These are phyloP conservation scores for Ornithoptera priamus DNA, from an alignment of 2,888 invertebrate genomes.

Conservation along the genomic window DNA sequence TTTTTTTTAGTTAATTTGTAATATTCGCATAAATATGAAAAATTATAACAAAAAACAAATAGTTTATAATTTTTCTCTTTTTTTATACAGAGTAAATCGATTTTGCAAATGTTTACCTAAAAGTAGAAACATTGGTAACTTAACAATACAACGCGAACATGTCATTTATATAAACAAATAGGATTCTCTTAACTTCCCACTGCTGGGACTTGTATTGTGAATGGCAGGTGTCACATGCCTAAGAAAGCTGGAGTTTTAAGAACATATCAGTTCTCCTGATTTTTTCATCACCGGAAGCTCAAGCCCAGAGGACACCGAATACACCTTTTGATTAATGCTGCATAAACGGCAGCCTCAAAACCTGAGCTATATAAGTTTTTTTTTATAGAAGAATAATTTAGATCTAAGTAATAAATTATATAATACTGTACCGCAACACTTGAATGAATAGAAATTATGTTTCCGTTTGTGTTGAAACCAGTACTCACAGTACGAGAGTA, in stretches of 20 bases:
- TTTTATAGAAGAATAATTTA: not conserved
- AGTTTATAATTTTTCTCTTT: not conserved
- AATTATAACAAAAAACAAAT: not conserved
- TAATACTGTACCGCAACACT: constrained; percentile 22
- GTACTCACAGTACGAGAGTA: not conserved
- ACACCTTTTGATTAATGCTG: too few species aligned
- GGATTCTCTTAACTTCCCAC: too few species aligned
- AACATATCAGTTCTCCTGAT: too few species aligned
- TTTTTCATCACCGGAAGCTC: too few species aligned
- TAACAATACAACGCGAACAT: constrained; percentile 2
- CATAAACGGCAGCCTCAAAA: too few species aligned
- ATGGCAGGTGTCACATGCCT: too few species aligned
- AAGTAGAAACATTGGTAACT: not conserved
- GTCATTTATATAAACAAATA: not conserved
- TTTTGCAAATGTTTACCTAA: not conserved
- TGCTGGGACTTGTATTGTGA: too few species aligned
- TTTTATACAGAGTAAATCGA: not conserved
- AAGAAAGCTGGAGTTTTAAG: too few species aligned
- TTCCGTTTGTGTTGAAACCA: not conserved
- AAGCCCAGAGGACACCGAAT: too few species aligned
- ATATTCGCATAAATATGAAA: too few species aligned
- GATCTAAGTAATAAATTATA: constrained; percentile 10
- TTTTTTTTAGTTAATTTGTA: too few species aligned
- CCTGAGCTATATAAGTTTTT: too few species aligned
- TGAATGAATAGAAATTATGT: not conserved